phyloP scores from a whole-genome alignment of 2,113 vertebrate species.

The Dasyprocta punctata region DNA sequence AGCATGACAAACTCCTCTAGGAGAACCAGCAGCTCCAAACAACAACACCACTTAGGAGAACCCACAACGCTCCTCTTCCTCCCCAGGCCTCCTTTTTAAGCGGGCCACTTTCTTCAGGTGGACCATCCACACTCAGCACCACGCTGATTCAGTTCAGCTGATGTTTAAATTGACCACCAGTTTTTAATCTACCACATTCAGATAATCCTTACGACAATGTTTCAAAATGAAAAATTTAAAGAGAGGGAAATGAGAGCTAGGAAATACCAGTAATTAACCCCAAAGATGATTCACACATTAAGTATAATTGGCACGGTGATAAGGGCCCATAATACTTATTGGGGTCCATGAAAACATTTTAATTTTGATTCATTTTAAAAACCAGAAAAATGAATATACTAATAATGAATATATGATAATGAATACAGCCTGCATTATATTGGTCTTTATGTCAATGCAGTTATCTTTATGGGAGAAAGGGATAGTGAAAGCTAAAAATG shows the following conservation, averaged over 20 bases:
- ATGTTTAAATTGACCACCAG: no score
- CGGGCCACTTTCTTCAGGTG: no score
- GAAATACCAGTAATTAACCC: neutral
- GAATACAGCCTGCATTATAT: constrained; percentile 12
- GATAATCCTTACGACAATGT: neutral
- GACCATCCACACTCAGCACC: no score
- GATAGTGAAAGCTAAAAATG: neutral
- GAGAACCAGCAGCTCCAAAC: no score
- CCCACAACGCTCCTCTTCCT: no score
- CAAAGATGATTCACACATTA: constrained; percentile 31
- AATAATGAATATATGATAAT: neutral
- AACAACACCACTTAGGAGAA: no score
- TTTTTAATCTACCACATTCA: no score
- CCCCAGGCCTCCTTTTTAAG: no score
- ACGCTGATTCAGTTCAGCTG: no score
- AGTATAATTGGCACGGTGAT: neutral
- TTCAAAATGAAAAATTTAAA: constrained; percentile 29
- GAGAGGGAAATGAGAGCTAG: constrained; percentile 20
- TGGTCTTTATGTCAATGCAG: constrained; percentile 34
- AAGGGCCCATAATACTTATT: neutral
- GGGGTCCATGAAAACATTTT: neutral
- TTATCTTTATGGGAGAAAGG: neutral
- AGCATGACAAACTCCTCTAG: no score
- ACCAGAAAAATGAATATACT: constrained; percentile 2
- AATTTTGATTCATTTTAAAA: constrained; percentile 45